Base-by-base conservation (phyloP, 1,140 invertebrate species). In the Goniozus legneri region DNA sequence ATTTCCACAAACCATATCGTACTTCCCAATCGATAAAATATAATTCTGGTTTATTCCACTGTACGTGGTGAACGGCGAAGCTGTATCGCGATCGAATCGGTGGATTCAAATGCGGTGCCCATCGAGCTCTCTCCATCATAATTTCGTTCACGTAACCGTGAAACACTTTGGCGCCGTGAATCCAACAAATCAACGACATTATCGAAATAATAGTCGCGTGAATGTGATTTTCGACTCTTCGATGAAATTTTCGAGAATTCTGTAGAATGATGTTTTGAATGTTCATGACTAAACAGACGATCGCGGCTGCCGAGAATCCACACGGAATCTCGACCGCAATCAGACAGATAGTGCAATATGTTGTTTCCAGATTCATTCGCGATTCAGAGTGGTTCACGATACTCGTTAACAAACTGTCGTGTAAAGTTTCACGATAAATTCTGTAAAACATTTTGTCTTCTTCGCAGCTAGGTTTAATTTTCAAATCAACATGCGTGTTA, bases 11-110 rank as follows among this genome's bases (percentile, higher is more conserved):
- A 3, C 79, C 81, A 43, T 80, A 83, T 24, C 82, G 65, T 2
- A 79, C 69, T 51, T 83, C 79, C 81, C 81, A 83, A 52, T 84
- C 80, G 18, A 81, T 73, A 20, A 83, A 81, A 56, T 82, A 83
- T 1, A 83, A 50, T 6, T 81, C 79, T 0, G 79, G 73, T 32
- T 84, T 82, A 52, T 81, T 76, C 79, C 79, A 82, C 1, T 78
- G 65, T 8, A 81, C 68, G 39, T 82, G 78, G 54, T 82, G 76
- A 4, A 73, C 61, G 0, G 77, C 76, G 27, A 80, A 77, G 18
- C 73, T 71, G 48, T 84, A 84, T 18, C 56, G 55, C 1, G 66
- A 57, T 49, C 76, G 68, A 10, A 84, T 45, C 0, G 81, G 81
- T 0, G 81, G 81, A 67, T 83, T 84, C 8, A 83, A 57, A 56